Evolutionary conservation across 2,888 invertebrate species (phyloP), one percentile per base, ranked within the genome.

Genomic region (Diaphora mendica): DNA sequence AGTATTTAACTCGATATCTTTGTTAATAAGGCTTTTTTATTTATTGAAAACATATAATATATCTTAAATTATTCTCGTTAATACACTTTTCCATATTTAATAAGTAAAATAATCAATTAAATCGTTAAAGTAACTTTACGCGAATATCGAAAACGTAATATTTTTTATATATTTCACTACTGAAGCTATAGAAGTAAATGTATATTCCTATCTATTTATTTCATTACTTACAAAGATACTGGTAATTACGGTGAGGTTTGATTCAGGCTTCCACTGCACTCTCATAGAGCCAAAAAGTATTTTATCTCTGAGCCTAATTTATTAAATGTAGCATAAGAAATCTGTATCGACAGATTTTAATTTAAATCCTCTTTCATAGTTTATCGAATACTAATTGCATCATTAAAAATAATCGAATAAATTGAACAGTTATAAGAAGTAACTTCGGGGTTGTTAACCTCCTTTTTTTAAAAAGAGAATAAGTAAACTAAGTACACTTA

Each of bases 391-490:
- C 7, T 51, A 51, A n/a, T 23, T 0, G 23, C 51, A 51, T 23
- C 23, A 23, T 48, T 62, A 30, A 17, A 30, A 11, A 30, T 26
- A 26, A 26, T 30, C 42, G 20, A 15, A 35, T n/a, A 48, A 68
- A n/a, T n/a, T 15, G 2, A 5, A 51, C 9, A 13, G 11, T 11
- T 33, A 33, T 48, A 23, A 67, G 33, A 20, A 20, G 23, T 68
- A 7, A n/a, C 23, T 35, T n/a, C 9, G 3, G 39, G 55, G 35
- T 39, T 71, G 33, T 65, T 65, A 44, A 35, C 51, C 71, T n/a
- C 9, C 11, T 17, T 66, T 65, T 65, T 26, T 66, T 71, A 51
- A 48, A 30, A 55, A 59, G n/a, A 73, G 55, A 70, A 59, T 48
- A 33, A 69, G 51, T 55, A 48, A 48, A 48, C 3, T 48, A 23